phyloP scores from a whole-genome alignment of 2,113 vertebrate species.

The Takifugu bimaculatus region DNA sequence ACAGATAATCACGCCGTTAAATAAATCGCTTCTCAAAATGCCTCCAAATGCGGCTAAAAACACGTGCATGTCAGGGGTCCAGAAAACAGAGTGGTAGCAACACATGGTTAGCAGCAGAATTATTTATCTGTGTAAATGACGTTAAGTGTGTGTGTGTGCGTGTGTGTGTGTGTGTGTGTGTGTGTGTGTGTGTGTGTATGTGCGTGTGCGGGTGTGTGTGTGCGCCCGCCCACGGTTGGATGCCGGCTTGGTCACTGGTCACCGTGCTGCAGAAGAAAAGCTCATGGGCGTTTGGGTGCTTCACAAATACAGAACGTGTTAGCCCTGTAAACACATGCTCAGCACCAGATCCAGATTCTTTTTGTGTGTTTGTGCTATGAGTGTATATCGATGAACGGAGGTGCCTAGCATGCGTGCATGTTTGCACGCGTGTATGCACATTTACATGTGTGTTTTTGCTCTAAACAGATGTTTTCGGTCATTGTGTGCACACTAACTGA shows the following conservation, averaged over 20 bases:
- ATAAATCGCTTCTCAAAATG: constrained; percentile 61
- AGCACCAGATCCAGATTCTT: constrained; percentile 51
- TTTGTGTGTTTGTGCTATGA: constrained; percentile 21
- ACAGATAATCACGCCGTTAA: constrained; percentile 59
- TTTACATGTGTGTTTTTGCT: constrained; percentile 30
- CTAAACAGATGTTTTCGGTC: constrained; percentile 56
- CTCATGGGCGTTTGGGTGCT: constrained; percentile 57
- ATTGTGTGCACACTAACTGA: constrained; percentile 32
- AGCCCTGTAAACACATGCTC: constrained; percentile 64
- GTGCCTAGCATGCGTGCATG: neutral
- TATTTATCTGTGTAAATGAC: constrained; percentile 28
- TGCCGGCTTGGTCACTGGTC: constrained; percentile 50
- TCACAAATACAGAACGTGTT: constrained; percentile 48
- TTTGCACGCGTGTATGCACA: constrained; percentile 23
- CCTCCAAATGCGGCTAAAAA: constrained; percentile 51
- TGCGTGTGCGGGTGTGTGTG: constrained; percentile 6
- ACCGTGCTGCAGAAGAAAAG: constrained; percentile 48
- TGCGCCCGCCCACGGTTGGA: constrained; percentile 11
- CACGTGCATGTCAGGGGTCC: constrained; percentile 41
- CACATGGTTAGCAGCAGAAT: constrained; percentile 17
- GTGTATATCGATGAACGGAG: constrained; percentile 10
- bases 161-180: constrained; percentile 8
- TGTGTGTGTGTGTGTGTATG: neutral
- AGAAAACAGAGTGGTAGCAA: constrained; percentile 32
- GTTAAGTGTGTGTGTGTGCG: neutral